phyloP scores from a whole-genome alignment of 2,113 vertebrate genomes.

The Copsychus sechellarum region DNA sequence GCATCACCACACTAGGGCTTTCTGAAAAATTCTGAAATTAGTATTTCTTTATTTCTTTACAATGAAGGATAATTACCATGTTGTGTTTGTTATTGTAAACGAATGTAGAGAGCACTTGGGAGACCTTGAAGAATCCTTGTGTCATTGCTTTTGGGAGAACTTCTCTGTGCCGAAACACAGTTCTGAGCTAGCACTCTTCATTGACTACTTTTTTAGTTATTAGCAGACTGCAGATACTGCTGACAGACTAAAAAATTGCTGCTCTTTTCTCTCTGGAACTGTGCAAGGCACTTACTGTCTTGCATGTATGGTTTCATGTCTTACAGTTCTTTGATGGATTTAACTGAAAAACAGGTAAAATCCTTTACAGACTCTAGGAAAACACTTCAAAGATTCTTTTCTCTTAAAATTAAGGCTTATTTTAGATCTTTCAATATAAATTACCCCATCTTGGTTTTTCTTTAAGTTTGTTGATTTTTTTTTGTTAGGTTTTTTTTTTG shows the following conservation, averaged over 20 bases:
- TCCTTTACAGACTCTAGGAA: not conserved
- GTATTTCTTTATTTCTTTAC: not conserved
- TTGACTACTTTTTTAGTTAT: not conserved
- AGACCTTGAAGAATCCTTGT: not conserved
- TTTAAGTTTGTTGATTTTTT: accelerated
- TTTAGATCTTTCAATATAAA: not conserved
- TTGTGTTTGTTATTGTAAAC: not conserved
- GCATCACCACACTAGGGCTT: not conserved
- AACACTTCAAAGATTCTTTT: not conserved
- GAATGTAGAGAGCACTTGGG: not conserved
- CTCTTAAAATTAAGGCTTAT: not conserved
- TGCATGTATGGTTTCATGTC: not conserved
- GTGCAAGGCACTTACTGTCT: not conserved
- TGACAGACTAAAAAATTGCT: not conserved
- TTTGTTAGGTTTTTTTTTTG: accelerated
- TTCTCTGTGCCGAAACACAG: not conserved
- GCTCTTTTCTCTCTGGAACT: not conserved
- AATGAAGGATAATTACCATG: not conserved
- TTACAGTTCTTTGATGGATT: not conserved
- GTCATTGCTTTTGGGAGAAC: not conserved
- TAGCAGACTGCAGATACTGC: not conserved
- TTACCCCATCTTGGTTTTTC: not conserved
- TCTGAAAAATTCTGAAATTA: not conserved
- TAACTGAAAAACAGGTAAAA: not conserved
- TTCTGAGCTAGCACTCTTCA: not conserved